Conservation (phyloP, 2,888 invertebrate species). For the Drosophila formosana region DNA sequence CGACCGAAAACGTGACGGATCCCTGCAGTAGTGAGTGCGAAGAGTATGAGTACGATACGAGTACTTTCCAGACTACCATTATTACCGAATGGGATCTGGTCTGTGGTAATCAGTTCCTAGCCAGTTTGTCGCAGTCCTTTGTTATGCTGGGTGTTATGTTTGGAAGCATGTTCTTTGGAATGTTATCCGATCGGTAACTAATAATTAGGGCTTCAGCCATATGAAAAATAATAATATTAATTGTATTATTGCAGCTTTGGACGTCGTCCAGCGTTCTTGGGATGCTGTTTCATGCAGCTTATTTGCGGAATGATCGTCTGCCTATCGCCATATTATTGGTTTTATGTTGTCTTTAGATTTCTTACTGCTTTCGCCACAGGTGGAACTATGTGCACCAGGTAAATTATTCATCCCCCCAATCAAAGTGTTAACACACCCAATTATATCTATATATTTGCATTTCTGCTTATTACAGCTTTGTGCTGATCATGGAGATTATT, state of each 20-base stretch:
- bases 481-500: conserved; percentile 89
- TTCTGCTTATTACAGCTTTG: conserved; percentile 86
- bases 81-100: conserved; percentile 91
- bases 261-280: conserved; percentile 90
- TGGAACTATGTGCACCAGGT: conserved; percentile 92
- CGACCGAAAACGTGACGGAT: conserved; percentile 77
- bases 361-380: conserved; percentile 91
- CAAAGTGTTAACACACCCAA: too few relatives aligned
- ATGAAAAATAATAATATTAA: background rate
- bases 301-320: conserved; percentile 90
- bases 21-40: conserved; percentile 87
- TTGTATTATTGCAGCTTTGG: conserved; percentile 87
- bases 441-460: too few relatives aligned
- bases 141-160: conserved; percentile 92
- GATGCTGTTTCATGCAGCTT: conserved; percentile 90
- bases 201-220: background rate
- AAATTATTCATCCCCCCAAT: background rate
- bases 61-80: conserved; percentile 90
- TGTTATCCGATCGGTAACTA: conserved; percentile 90
- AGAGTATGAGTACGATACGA: conserved; percentile 87
- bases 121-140: conserved; percentile 91
- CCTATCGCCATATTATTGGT: conserved; percentile 88
- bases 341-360: conserved; percentile 89
- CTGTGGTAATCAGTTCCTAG: conserved; percentile 86
- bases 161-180: conserved; percentile 91